These are phyloP conservation scores for Eucidaris tribuloides DNA, from an alignment of 35 echinoderm and acorn worm species.

Conservation along the genomic window DNA sequence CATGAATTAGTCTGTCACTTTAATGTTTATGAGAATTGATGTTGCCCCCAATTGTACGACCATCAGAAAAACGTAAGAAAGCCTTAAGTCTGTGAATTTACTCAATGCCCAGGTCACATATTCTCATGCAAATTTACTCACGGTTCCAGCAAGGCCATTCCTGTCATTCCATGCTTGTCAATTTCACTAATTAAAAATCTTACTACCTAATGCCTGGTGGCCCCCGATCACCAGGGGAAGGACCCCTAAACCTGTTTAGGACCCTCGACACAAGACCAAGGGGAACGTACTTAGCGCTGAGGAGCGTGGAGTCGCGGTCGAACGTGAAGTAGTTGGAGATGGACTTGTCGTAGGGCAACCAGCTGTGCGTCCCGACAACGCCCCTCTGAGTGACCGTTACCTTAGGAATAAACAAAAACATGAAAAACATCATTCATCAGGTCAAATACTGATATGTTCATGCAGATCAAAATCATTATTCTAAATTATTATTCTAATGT, in stretches of 20 bases:
- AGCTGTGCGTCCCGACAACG: conserved; percentile 73
- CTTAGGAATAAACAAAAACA: conserved; percentile 24
- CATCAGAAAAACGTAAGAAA: too few species aligned
- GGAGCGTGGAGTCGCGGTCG: conserved; percentile 85
- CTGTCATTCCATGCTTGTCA: too few species aligned
- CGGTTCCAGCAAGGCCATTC: too few species aligned
- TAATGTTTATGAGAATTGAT: too few species aligned
- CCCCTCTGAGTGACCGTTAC: conserved; percentile 88
- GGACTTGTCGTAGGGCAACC: conserved; percentile 94
- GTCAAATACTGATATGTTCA: background rate
- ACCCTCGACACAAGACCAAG: conserved; percentile 7
- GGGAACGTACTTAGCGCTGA: conserved; percentile 84
- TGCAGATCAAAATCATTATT: background rate
- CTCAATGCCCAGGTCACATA: too few species aligned
- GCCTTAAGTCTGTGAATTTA: too few species aligned
- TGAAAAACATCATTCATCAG: background rate
- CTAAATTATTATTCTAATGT: too few species aligned
- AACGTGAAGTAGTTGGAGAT: conserved; percentile 98
- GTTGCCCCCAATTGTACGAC: too few species aligned
- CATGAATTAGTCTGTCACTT: too few species aligned
- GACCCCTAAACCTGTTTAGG: background rate
- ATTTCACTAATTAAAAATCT: too few species aligned
- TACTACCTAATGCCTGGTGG: conserved; percentile 6
- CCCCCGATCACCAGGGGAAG: background rate
- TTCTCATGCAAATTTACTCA: too few species aligned